Evolutionary conservation across 2,797 vertebrate species (phyloP).

Genomic region (Tapera naevia): DNA sequence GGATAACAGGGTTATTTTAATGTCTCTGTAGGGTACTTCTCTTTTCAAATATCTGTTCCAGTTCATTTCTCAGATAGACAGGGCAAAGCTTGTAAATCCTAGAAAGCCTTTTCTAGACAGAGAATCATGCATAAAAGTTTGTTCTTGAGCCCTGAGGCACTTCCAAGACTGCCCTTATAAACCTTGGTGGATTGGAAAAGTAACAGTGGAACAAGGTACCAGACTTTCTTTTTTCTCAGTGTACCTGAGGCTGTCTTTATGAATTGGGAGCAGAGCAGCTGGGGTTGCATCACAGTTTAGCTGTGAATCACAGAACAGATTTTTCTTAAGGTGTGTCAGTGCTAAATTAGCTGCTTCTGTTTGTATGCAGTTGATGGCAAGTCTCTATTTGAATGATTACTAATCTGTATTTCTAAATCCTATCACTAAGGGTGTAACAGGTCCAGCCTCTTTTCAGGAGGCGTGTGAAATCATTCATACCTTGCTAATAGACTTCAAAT

Average conservation of each 20-base stretch:
- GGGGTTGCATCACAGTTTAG: not conserved
- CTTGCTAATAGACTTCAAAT: not conserved
- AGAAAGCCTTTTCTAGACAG: not conserved
- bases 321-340: constrained; percentile 5
- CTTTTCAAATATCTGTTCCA: not conserved
- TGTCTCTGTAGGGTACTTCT: not conserved
- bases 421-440: not conserved
- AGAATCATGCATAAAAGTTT: not conserved
- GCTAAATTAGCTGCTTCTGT: constrained; percentile 1
- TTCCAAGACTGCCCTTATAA: not conserved
- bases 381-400: not conserved
- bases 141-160: not conserved
- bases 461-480: not conserved
- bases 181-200: not conserved
- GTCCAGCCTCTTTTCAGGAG: not conserved
- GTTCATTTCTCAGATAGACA: not conserved
- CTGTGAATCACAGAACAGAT: not conserved
- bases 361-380: not conserved
- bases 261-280: not conserved
- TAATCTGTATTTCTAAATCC: not conserved
- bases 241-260: not conserved
- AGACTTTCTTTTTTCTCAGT: not conserved
- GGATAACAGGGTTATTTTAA: not conserved
- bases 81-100: not conserved
- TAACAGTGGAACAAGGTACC: not conserved